phyloP scores from a whole-genome alignment of 2,113 vertebrate species.

The Gopherus flavomarginatus region DNA sequence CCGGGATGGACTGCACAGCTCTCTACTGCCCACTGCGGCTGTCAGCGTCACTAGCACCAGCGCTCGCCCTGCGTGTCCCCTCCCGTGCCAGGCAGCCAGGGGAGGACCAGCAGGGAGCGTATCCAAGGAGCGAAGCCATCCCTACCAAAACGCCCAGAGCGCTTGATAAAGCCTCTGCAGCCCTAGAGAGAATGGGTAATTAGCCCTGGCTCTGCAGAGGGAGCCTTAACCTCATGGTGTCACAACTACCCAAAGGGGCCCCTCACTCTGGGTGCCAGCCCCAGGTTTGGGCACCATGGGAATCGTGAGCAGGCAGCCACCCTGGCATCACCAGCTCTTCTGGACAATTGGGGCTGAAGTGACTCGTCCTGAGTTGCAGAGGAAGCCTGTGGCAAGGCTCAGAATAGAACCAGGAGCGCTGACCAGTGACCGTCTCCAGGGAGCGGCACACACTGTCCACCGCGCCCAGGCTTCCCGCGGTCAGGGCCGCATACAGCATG shows the following conservation, averaged over 20 bases:
- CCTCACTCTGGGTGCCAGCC: too few species aligned
- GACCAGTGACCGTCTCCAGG: background rate
- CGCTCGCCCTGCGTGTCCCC: background rate
- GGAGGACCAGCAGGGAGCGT: too few species aligned
- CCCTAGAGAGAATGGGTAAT: background rate
- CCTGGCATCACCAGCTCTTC: background rate
- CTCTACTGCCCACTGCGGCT: rapidly evolving
- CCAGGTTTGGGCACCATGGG: too few species aligned
- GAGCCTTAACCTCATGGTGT: too few species aligned
- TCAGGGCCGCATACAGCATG: too few species aligned
- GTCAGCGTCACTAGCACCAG: background rate
- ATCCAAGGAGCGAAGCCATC: background rate
- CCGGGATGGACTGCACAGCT: rapidly evolving
- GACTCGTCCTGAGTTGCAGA: background rate
- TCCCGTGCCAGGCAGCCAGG: too few species aligned
- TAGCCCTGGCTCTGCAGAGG: background rate
- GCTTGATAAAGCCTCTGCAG: background rate
- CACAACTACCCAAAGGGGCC: background rate
- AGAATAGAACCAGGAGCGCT: background rate
- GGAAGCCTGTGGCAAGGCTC: background rate
- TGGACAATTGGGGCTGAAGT: background rate
- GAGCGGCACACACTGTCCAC: rapidly evolving
- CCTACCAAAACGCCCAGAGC: background rate
- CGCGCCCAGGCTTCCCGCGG: background rate
- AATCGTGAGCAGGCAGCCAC: background rate